Evolutionary conservation across 37 sponge, comb jelly and placozoan species (phyloP).

Genomic region (Diacarnus erythraeanus): DNA sequence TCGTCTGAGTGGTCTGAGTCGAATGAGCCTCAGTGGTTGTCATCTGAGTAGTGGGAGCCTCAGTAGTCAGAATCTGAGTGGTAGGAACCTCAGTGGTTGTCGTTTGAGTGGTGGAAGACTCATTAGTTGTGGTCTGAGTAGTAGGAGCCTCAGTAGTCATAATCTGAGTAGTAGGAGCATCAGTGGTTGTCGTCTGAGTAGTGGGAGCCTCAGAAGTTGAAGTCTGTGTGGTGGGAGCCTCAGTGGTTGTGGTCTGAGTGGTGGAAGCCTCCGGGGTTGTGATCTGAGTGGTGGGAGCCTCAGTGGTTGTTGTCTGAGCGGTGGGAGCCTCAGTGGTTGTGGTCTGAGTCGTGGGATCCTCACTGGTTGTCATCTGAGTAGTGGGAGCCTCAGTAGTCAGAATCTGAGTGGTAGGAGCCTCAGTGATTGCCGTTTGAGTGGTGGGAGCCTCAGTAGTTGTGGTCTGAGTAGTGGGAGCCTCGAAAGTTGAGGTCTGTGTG

Average conservation of each 20-base stretch:
- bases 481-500: not conserved
- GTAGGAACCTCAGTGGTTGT: not conserved
- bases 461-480: not conserved
- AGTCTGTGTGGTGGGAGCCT: too few species aligned
- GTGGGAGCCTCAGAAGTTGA: not conserved
- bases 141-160: not conserved
- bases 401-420: not conserved
- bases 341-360: not conserved
- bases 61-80: not conserved
- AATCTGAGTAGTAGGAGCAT: not conserved
- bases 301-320: too few species aligned
- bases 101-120: not conserved
- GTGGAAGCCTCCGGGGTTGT: not conserved
- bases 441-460: not conserved
- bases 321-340: not conserved
- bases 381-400: not conserved
- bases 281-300: not conserved
- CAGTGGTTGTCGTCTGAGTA: not conserved
- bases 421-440: not conserved
- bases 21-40: not conserved
- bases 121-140: not conserved
- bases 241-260: not conserved
- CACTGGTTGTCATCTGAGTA: not conserved
- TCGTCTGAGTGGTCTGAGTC: not conserved
- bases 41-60: not conserved